Evolutionary conservation across 2,113 vertebrate genomes (phyloP).

Genomic region (Sinocyclocheilus anshuiensis): DNA sequence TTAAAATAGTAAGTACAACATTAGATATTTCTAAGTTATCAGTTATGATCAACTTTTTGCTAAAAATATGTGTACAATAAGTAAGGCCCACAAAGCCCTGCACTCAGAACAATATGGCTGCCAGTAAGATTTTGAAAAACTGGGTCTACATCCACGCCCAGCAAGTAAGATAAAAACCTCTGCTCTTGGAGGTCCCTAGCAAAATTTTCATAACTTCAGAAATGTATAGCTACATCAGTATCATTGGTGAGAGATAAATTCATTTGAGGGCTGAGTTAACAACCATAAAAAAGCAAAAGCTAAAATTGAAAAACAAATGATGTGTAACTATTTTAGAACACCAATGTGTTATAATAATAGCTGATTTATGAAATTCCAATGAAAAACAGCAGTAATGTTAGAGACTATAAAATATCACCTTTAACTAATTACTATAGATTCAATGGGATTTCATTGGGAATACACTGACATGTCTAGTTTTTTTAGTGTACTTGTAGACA

Average conservation of each 20-base stretch:
- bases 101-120: conserved; percentile 52
- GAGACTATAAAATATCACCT: conserved; percentile 10
- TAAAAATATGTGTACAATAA: not conserved
- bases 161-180: conserved; percentile 11
- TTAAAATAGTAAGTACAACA: not conserved
- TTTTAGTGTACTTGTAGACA: conserved; percentile 16
- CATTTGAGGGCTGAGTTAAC: conserved; percentile 4
- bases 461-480: not conserved
- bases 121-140: conserved; percentile 30
- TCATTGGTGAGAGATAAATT: conserved; percentile 21
- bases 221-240: conserved; percentile 28
- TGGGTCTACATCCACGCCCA: conserved; percentile 13
- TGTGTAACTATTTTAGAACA: conserved; percentile 20
- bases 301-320: conserved; percentile 17
- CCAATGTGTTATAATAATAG: conserved; percentile 26
- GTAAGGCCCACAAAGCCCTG: conserved; percentile 20
- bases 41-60: not conserved
- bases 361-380: conserved; percentile 19
- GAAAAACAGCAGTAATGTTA: conserved; percentile 20
- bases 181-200: conserved; percentile 28
- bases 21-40: not conserved
- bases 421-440: conserved; percentile 16
- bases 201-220: conserved; percentile 41
- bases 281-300: conserved; percentile 10
- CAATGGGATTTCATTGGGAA: conserved; percentile 34